phyloP scores from a whole-genome alignment of 53 echinoderm and acorn worm species.

The Echinarachnius parma region DNA sequence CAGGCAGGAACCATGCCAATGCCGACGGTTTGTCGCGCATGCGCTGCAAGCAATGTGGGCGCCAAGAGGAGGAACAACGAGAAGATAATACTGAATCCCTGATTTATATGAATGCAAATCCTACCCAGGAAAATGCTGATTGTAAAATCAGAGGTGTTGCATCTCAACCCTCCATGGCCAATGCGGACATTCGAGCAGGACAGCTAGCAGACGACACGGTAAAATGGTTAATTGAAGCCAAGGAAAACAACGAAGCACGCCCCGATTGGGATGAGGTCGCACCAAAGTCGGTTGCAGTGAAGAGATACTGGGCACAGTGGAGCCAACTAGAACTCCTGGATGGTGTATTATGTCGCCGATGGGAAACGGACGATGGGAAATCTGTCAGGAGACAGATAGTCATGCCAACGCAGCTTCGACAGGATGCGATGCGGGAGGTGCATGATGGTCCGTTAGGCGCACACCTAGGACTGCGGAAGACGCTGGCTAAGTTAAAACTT shows the following conservation, averaged over 20 bases:
- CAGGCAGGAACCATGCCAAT: slow-evolving; percentile 20
- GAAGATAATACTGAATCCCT: background rate
- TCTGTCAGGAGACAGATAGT: slow-evolving; percentile 25
- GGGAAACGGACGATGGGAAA: slow-evolving; percentile 58
- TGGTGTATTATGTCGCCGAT: slow-evolving; percentile 29
- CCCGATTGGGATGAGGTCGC: slow-evolving; percentile 33
- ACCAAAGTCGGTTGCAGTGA: slow-evolving; percentile 7
- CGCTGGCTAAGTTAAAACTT: slow-evolving; percentile 28
- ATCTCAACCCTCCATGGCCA: slow-evolving; percentile 7
- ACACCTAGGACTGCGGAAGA: slow-evolving; percentile 51
- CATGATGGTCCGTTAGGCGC: slow-evolving; percentile 47
- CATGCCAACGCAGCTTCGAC: slow-evolving; percentile 20
- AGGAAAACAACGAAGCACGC: slow-evolving; percentile 10
- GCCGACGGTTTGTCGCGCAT: slow-evolving; percentile 29
- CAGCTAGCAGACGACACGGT: slow-evolving; percentile 14
- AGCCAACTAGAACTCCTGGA: slow-evolving; percentile 23
- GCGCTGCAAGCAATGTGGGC: slow-evolving; percentile 20
- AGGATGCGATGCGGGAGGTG: slow-evolving; percentile 17
- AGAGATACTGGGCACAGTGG: slow-evolving; percentile 54
- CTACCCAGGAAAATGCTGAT: background rate
- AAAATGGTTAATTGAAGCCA: slow-evolving; percentile 21
- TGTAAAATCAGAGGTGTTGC: background rate
- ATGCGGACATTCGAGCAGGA: background rate
- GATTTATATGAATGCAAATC: background rate
- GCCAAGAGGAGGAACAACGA: background rate